A percentile compares a stretch with the other conserved stretches of the same genome.
Conservation (phyloP, 2,888 invertebrate species). For the Stenichneumon culpator region DNA sequence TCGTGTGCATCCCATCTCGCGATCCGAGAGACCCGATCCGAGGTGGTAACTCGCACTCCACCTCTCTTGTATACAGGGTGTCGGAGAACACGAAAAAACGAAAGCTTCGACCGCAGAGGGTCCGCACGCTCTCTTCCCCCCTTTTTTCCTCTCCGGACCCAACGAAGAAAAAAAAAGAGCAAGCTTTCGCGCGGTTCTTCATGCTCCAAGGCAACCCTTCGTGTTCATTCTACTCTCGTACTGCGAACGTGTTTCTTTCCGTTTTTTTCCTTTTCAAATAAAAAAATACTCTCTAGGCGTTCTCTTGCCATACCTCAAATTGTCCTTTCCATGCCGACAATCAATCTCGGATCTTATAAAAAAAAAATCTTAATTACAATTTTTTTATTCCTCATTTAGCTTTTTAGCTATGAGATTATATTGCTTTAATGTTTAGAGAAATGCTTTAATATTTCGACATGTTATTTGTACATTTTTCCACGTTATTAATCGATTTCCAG, state of each 20-base stretch:
- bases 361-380: background rate
- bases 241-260: slow-evolving; percentile 5
- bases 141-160: slow-evolving; percentile 56
- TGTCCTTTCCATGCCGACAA: slow-evolving; percentile 57
- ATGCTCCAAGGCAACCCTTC: slow-evolving; percentile 59
- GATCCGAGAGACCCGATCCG: slow-evolving; percentile 66
- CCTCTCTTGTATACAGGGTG: slow-evolving; percentile 67
- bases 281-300: background rate
- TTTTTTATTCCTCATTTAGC: background rate
- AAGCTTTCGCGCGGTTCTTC: slow-evolving; percentile 54
- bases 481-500: background rate
- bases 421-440: too few relatives aligned
- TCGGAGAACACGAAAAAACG: slow-evolving; percentile 68
- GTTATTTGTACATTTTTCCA: too few relatives aligned
- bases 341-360: slow-evolving; percentile 46
- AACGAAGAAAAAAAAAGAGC: slow-evolving; percentile 53
- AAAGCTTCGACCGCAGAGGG: slow-evolving; percentile 54
- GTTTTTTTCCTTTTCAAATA: slow-evolving; percentile 1
- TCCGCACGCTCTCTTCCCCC: slow-evolving; percentile 37
- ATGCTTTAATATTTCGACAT: background rate
- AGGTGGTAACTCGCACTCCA: slow-evolving; percentile 72
- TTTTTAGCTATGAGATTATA: background rate
- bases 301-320: slow-evolving; percentile 23
- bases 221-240: slow-evolving; percentile 18
- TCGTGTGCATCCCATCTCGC: slow-evolving; percentile 59